These are phyloP conservation scores for Peucedramus taeniatus DNA, from an alignment of 2,113 vertebrate genomes.

Conservation along the genomic window DNA sequence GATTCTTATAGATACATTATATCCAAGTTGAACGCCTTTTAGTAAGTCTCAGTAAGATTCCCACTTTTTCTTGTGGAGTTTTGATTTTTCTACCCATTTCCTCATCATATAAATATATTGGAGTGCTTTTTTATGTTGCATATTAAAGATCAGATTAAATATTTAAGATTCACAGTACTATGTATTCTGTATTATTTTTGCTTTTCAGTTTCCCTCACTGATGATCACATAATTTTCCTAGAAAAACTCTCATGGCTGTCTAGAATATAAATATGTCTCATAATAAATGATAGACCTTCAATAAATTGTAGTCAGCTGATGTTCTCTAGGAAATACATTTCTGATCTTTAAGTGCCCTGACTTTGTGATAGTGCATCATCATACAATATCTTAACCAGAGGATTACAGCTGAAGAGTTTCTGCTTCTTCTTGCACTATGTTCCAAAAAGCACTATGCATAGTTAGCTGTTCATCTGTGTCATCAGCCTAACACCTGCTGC, in stretches of 20 bases:
- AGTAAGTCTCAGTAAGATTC: background rate
- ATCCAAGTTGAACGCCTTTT: background rate
- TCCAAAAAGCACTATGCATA: background rate
- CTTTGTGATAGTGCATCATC: background rate
- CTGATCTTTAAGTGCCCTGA: background rate
- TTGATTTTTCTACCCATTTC: background rate
- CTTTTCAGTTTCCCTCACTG: background rate
- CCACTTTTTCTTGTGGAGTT: background rate
- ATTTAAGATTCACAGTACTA: background rate
- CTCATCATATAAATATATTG: background rate
- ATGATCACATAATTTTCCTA: background rate
- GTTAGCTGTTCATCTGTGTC: background rate
- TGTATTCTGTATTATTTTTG: background rate
- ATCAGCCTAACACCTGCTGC: background rate
- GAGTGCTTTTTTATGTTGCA: background rate
- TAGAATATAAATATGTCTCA: background rate
- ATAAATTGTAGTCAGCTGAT: background rate
- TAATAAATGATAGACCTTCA: background rate
- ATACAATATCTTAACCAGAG: background rate
- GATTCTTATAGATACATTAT: background rate
- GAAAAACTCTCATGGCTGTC: background rate
- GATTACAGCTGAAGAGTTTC: background rate
- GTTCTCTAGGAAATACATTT: background rate
- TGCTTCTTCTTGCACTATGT: background rate
- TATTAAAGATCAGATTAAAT: background rate